Evolutionary conservation across 2,888 invertebrate genomes (phyloP), one percentile per base, ranked within the genome.

Genomic region (Melanargia galathea): DNA sequence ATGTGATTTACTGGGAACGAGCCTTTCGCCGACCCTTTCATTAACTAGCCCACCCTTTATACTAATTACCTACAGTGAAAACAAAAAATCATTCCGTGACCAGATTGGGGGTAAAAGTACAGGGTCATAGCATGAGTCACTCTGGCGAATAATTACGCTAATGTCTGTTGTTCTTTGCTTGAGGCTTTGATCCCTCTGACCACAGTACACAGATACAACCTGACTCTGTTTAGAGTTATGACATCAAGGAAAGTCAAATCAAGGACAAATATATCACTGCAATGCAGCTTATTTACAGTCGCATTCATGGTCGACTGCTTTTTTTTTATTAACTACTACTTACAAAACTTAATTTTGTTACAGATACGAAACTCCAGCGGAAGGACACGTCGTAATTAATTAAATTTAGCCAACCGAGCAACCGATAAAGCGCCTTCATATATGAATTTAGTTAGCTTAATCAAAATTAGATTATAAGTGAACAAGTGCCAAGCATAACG

Each of bases 361-460:
- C 90, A 90, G 90, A 86, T 83, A 74, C 74, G 69, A 71, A 20
- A 74, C 70, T 76, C 73, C 74, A 75, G 81, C 62, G 61, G 78
- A 71, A 73, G 70, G 64, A 59, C 65, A 72, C 75, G 69, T 71
- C 76, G 72, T 73, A 76, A 72, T 73, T 73, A 73, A 75, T 64
- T 60, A 61, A 77, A 78, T 66, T 71, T 73, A 76, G 75, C 65
- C 72, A 77, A 80, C 76, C 75, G 74, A 83, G 75, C 71, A 81
- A 85, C 80, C 82, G 80, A 86, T 83, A 70, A 87, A 89, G 83
- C 90, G 90, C 90, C 87, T 90, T 89, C 78, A 84, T 8, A 56
- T 22, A 57, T 57, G 57, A 81, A 84, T 84, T 83, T 84, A 81
- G 72, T 75, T 83, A 84, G 78, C 76, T 68, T 68, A 81, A 81